phyloP scores from a whole-genome alignment of 1,140 invertebrate genomes.

The Potamilus streckersoni region DNA sequence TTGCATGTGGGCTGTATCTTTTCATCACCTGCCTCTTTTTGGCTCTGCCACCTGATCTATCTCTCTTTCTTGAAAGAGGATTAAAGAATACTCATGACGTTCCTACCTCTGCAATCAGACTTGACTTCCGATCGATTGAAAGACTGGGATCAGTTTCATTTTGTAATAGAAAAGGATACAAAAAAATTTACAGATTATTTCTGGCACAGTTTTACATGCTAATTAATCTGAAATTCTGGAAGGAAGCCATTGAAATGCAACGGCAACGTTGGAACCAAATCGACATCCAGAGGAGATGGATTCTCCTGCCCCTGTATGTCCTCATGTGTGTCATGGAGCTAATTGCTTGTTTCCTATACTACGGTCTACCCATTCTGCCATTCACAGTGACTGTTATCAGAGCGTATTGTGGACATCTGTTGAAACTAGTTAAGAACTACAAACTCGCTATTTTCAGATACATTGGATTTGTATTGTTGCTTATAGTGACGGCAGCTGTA shows the following conservation, averaged over 20 bases:
- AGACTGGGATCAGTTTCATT: constrained; percentile 9
- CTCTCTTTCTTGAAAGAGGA: constrained; percentile 2
- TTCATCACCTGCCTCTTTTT: constrained; percentile 9
- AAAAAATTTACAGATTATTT: constrained; percentile 3
- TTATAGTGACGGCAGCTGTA: constrained; percentile 2
- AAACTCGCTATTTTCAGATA: background rate
- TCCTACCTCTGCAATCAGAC: background rate
- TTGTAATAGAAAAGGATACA: constrained; percentile 1
- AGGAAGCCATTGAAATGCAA: constrained; percentile 3
- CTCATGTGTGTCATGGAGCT: constrained; percentile 11
- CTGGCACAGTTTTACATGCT: constrained; percentile 13
- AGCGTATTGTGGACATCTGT: constrained; percentile 3
- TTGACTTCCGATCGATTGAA: constrained; percentile 3
- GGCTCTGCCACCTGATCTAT: background rate
- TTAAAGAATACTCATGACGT: background rate
- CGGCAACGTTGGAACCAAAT: background rate
- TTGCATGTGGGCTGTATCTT: constrained; percentile 13
- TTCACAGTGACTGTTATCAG: constrained; percentile 12
- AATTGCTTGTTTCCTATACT: background rate
- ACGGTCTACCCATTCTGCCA: constrained; percentile 14
- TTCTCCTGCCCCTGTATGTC: constrained; percentile 4
- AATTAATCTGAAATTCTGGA: constrained; percentile 17
- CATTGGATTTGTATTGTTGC: background rate
- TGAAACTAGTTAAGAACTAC: background rate
- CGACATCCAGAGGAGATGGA: background rate